Percentiles rank a stretch among this genome's conserved stretches.
Evolutionary conservation across 2,888 invertebrate species (phyloP).

Genomic region (Caenorhabditis sp.): DNA sequence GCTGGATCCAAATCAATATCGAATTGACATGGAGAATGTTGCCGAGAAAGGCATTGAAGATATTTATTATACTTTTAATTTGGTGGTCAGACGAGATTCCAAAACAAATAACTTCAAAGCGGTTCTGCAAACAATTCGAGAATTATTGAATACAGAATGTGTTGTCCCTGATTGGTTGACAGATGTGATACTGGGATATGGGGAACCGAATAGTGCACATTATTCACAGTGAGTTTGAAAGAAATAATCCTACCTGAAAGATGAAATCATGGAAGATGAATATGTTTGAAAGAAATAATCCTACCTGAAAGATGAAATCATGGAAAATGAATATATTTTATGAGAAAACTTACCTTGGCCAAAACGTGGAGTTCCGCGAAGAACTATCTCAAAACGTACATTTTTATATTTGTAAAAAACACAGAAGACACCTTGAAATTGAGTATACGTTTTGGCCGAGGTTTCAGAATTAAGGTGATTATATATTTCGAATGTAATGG

Average conservation of each 20-base stretch:
- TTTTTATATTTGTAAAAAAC: too few relatives aligned
- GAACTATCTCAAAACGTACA: too few relatives aligned
- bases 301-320: neutral
- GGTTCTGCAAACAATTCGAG: slow-evolving; percentile 95
- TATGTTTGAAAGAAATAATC: slow-evolving; percentile 8
- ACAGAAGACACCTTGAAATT: too few relatives aligned
- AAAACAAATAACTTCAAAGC: slow-evolving; percentile 99
- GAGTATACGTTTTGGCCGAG: too few relatives aligned
- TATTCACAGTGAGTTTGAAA: slow-evolving; percentile 79
- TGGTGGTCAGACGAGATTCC: slow-evolving; percentile 95
- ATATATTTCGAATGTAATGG: too few relatives aligned
- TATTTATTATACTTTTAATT: slow-evolving; percentile 90
- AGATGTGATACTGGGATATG: slow-evolving; percentile 91
- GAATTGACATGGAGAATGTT: slow-evolving; percentile 60
- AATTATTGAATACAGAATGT: slow-evolving; percentile 98
- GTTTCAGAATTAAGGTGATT: too few relatives aligned
- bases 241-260: neutral
- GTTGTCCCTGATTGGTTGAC: slow-evolving; percentile 82
- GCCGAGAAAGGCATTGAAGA: slow-evolving; percentile 73
- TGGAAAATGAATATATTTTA: slow-evolving; percentile 11
- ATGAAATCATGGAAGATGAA: neutral
- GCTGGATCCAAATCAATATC: slow-evolving; percentile 95
- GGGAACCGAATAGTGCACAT: slow-evolving; percentile 94
- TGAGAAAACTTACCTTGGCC: too few relatives aligned
- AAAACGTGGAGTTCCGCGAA: too few relatives aligned